phyloP scores from a whole-genome alignment of 2,113 vertebrate species.

The Myiagra hebetior region DNA sequence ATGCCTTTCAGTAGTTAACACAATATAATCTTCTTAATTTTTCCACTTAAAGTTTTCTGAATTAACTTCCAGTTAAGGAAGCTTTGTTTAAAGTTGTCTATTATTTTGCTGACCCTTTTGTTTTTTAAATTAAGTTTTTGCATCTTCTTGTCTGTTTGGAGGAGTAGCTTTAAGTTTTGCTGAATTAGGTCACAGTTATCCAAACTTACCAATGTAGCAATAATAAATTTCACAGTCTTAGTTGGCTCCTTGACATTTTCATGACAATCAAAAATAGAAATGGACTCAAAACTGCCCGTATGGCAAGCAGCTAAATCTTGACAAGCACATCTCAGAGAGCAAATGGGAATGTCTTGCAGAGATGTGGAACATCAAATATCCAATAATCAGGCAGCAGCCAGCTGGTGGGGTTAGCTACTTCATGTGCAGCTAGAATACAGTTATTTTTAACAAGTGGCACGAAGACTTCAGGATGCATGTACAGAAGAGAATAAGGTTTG shows the following conservation, averaged over 20 bases:
- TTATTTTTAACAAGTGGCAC: not conserved
- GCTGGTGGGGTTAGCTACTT: not conserved
- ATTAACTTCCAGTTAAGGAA: not conserved
- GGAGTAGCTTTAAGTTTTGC: not conserved
- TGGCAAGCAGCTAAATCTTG: not conserved
- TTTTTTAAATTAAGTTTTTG: not conserved
- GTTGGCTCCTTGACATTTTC: not conserved
- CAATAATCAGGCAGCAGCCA: not conserved
- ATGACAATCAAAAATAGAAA: not conserved
- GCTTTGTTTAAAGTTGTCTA: not conserved
- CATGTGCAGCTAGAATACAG: not conserved
- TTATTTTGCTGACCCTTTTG: not conserved
- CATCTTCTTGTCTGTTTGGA: not conserved
- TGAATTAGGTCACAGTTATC: not conserved
- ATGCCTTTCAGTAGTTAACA: not conserved
- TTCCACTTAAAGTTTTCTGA: not conserved
- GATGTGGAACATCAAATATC: not conserved
- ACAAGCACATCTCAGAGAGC: not conserved
- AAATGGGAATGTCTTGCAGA: not conserved
- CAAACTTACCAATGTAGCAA: not conserved
- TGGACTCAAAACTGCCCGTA: not conserved
- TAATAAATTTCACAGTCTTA: not conserved
- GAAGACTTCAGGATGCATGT: not conserved
- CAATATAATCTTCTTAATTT: not conserved
- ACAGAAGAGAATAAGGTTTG: not conserved